Evolutionary conservation across 2,797 vertebrate species (phyloP), one percentile per base, ranked within the genome.

Genomic region (Brachyalestes nurse): DNA sequence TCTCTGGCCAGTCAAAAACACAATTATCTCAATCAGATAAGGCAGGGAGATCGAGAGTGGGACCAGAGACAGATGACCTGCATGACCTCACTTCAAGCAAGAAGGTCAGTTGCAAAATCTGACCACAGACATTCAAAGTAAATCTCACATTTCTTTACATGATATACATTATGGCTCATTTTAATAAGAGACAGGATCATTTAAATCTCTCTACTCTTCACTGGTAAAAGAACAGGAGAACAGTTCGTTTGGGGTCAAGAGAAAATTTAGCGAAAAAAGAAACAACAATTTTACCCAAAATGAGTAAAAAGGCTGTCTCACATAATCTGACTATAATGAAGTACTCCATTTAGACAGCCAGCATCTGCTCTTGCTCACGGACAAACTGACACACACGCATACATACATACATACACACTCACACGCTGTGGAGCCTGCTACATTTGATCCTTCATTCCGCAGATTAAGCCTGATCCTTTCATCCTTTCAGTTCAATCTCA

Each of bases 301-400:
- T 51, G 64, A 61, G 51, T 14, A 51, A 58, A 79, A 45, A 57
- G 76, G 80, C 17, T 79, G 83, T 66, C 72, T 79, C 78, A 83
- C 55, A 57, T 89, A 80, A 88, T 85, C 76, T 84, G 78, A 87
- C 85, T 86, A 62, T 84, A 85, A 86, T 86, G 82, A 91, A 88
- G 79, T 81, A 85, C 78, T 87, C 82, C 86, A 86, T 88, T 84
- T 87, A 84, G 86, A 85, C 72, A 77, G 72, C 60, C 57, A 89
- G 86, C 78, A 85, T 82, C 75, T 84, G 82, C 66, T 83, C 67
- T 34, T 78, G 77, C 81, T 78, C 38, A 66, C 8, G 10, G 21
- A 69, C 75, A 78, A 57, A 62, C 58, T 38, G 0, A 75, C 78
- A 69, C 21, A 75, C 66, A 66, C 62, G 81, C 21, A 55, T 60